Evolutionary conservation across 1,140 invertebrate genomes (phyloP).

Genomic region (Scaptomyza pallida): DNA sequence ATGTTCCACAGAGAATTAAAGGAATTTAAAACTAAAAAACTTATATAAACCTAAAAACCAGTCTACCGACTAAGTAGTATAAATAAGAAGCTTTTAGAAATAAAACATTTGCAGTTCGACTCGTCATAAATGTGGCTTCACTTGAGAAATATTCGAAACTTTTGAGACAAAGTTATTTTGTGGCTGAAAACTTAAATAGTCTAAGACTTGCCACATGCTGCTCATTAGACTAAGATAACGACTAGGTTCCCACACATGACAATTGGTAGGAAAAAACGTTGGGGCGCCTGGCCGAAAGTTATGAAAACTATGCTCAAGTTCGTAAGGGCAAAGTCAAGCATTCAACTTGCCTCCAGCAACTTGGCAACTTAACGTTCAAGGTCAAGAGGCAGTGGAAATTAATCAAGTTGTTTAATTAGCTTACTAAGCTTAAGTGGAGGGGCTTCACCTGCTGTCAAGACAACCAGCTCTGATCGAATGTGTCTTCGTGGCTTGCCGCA

Average conservation of each 20-base stretch:
- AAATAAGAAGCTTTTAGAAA: too few relatives aligned
- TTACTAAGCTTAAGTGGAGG: slow-evolving; percentile 53
- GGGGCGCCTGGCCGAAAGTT: slow-evolving; percentile 28
- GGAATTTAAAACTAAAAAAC: not conserved
- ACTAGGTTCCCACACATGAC: slow-evolving; percentile 10
- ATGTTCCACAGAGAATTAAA: slow-evolving; percentile 4
- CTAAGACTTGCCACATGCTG: slow-evolving; percentile 39
- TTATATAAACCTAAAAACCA: too few relatives aligned
- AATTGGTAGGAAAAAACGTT: slow-evolving; percentile 49
- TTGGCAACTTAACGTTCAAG: slow-evolving; percentile 28
- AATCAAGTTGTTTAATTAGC: slow-evolving; percentile 79
- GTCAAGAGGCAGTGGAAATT: slow-evolving; percentile 48
- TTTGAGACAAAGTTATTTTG: slow-evolving; percentile 36
- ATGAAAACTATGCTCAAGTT: slow-evolving; percentile 39
- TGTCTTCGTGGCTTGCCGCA: slow-evolving; percentile 62
- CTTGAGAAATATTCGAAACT: slow-evolving; percentile 27
- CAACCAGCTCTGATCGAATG: slow-evolving; percentile 53
- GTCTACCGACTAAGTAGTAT: too few relatives aligned
- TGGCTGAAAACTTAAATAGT: slow-evolving; percentile 53
- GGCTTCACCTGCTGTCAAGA: slow-evolving; percentile 60
- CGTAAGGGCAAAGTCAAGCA: not conserved
- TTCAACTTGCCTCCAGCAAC: slow-evolving; percentile 7
- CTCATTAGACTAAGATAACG: slow-evolving; percentile 49
- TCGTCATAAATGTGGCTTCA: not conserved
- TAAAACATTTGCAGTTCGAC: slow-evolving; percentile 8